These are phyloP conservation scores for Petrolisthes manimaculis DNA, from an alignment of 2,888 invertebrate genomes.

Conservation along the genomic window DNA sequence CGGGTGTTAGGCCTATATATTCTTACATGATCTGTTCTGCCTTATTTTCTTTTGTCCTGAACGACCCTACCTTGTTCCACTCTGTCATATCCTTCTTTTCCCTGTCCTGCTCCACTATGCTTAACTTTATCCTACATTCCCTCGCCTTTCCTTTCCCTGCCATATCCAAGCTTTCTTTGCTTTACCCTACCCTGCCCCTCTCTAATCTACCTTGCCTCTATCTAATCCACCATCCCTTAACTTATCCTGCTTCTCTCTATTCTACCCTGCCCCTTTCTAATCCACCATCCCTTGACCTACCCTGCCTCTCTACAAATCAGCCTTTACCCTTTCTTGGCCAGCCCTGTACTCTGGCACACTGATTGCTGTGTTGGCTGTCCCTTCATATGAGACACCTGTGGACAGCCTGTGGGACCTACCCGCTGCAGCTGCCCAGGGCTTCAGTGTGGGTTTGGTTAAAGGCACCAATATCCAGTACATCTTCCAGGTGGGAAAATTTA, in stretches of 20 bases:
- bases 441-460: constrained; percentile 5
- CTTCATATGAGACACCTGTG: constrained; percentile 40
- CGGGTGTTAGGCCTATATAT: too few relatives aligned
- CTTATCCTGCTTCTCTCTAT: background rate
- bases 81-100: background rate
- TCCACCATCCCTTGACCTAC: background rate
- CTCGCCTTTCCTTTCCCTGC: too few relatives aligned
- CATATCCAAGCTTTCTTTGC: too few relatives aligned
- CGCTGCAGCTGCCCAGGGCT: constrained; percentile 12
- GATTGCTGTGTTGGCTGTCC: constrained; percentile 37
- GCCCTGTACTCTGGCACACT: constrained; percentile 40
- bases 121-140: too few relatives aligned
- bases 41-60: too few relatives aligned
- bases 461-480: constrained; percentile 28
- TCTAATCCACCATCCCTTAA: background rate
- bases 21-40: too few relatives aligned
- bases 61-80: background rate
- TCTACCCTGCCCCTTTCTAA: background rate
- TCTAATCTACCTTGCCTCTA: too few relatives aligned
- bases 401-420: constrained; percentile 34
- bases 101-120: too few relatives aligned
- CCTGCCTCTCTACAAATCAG: too few relatives aligned
- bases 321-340: background rate
- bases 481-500: constrained; percentile 19
- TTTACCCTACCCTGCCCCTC: too few relatives aligned